A percentile compares a stretch with the other conserved stretches of the same genome.
phyloP scores from a whole-genome alignment of 2,888 invertebrate genomes.

The Eupithecia abbreviata region DNA sequence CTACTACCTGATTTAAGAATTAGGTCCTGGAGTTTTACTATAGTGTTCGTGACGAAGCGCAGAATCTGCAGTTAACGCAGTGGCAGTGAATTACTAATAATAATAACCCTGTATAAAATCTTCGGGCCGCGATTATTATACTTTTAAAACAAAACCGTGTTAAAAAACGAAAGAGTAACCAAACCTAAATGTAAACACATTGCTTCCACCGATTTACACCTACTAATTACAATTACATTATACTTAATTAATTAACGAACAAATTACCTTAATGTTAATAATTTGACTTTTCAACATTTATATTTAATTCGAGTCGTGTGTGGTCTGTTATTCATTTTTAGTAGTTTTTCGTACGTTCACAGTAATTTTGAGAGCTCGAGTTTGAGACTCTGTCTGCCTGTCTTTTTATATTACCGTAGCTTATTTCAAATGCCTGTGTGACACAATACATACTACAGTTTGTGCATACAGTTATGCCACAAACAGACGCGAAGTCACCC shows the following conservation, averaged over 20 bases:
- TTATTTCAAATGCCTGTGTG: constrained; percentile 3
- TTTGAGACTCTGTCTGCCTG: no score
- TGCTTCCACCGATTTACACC: not conserved
- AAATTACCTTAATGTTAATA: not conserved
- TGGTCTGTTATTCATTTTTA: not conserved
- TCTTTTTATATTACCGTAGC: not conserved
- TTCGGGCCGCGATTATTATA: not conserved
- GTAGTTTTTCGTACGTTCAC: not conserved
- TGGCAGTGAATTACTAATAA: no score
- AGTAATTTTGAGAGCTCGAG: no score
- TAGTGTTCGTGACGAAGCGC: no score
- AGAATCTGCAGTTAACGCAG: no score
- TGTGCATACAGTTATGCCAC: constrained; percentile 1
- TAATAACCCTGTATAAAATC: not conserved
- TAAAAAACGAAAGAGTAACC: not conserved
- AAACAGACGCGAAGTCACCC: not conserved
- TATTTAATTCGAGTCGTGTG: not conserved
- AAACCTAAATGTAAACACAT: not conserved
- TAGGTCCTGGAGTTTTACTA: no score
- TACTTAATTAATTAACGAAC: not conserved
- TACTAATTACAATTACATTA: not conserved
- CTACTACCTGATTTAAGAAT: no score
- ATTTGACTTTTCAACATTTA: not conserved
- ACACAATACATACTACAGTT: not conserved
- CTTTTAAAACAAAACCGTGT: not conserved